A percentile compares a stretch with the other conserved stretches of the same genome.
phyloP scores from a whole-genome alignment of 1,140 invertebrate genomes.

The Caerostris darwini region DNA sequence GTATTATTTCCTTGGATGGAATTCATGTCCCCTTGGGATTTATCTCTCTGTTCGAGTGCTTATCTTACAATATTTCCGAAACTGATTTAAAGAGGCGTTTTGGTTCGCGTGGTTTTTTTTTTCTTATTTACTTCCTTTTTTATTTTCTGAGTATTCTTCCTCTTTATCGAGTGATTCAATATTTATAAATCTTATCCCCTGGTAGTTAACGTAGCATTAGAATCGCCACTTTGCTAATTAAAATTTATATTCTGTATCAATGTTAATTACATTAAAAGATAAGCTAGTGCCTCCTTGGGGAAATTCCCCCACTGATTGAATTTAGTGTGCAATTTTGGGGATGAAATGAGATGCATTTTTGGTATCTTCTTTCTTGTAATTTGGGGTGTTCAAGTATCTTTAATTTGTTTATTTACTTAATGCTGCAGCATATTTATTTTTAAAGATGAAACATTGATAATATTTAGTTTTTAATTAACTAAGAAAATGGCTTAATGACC shows the following conservation, averaged over 20 bases:
- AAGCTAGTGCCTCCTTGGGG: background rate
- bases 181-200: constrained; percentile 48
- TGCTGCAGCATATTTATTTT: background rate
- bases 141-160: too few relatives aligned
- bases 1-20: background rate
- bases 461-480: background rate
- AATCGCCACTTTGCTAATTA: constrained; percentile 53
- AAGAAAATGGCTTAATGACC: background rate
- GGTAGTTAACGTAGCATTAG: background rate
- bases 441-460: background rate
- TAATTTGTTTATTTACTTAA: background rate
- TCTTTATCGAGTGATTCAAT: background rate
- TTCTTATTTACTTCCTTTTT: background rate
- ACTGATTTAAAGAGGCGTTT: constrained; percentile 36
- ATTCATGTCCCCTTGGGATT: constrained; percentile 7
- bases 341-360: constrained; percentile 7
- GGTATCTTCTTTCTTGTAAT: background rate
- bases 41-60: background rate
- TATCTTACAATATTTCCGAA: constrained; percentile 26
- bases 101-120: background rate
- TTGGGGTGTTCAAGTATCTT: background rate
- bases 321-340: background rate
- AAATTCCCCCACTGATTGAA: background rate
- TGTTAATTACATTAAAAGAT: constrained; percentile 62
- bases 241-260: constrained; percentile 37